Conservation (phyloP, 1,140 invertebrate species). For the Vanessa tameamea region DNA sequence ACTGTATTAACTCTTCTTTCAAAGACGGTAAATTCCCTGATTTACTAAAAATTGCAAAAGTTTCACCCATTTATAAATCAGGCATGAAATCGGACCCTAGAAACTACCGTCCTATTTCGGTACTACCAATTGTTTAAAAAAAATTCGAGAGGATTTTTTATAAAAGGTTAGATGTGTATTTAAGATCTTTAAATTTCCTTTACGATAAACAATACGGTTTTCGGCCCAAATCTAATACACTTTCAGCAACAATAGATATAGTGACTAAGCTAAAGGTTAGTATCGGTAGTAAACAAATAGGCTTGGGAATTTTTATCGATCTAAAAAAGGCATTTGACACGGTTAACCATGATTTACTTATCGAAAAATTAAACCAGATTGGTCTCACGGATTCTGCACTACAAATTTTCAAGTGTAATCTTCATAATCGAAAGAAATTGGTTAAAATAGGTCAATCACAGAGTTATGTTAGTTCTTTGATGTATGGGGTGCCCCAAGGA, state of each 20-base stretch:
- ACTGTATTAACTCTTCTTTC: slow-evolving; percentile 40
- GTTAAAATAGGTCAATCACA: slow-evolving; percentile 38
- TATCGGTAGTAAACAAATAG: slow-evolving; percentile 36
- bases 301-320: slow-evolving; percentile 38
- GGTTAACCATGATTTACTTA: slow-evolving; percentile 26
- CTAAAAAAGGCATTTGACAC: slow-evolving; percentile 35
- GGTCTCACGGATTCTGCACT: not conserved
- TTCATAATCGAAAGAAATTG: slow-evolving; percentile 38
- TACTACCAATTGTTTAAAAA: slow-evolving; percentile 15
- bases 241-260: not conserved
- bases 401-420: slow-evolving; percentile 37
- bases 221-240: slow-evolving; percentile 33
- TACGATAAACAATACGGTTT: slow-evolving; percentile 41
- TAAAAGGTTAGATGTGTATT: slow-evolving; percentile 27
- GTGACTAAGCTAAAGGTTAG: slow-evolving; percentile 37
- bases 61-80: slow-evolving; percentile 42
- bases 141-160: slow-evolving; percentile 38
- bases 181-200: slow-evolving; percentile 30
- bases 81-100: not conserved
- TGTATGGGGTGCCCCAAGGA: too few species aligned
- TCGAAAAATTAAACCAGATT: slow-evolving; percentile 9
- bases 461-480: too few species aligned
- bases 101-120: slow-evolving; percentile 4
- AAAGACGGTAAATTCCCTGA: slow-evolving; percentile 37
- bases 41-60: slow-evolving; percentile 42